A percentile compares a stretch with the other conserved stretches of the same genome.
phyloP scores from a whole-genome alignment of 64 coral and sea anemone genomes.

The Pocillopora damicornis region DNA sequence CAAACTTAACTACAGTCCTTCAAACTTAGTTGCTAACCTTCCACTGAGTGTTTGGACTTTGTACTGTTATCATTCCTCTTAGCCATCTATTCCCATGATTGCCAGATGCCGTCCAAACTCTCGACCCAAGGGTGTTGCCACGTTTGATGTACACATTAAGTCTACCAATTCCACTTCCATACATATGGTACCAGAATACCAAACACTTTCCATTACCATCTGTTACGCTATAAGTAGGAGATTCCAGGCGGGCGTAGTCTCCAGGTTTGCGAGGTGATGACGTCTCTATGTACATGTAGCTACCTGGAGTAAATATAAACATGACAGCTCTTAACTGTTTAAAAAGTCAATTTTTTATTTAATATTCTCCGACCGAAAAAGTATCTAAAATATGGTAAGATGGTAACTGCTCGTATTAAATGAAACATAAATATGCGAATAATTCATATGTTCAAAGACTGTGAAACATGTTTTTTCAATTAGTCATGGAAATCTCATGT shows the following conservation, averaged over 20 bases:
- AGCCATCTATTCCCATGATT: conserved; percentile 89
- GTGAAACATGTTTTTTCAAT: too few relatives aligned
- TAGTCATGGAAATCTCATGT: too few relatives aligned
- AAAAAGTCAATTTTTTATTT: neutral
- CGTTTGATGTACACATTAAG: conserved; percentile 91
- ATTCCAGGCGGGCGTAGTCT: conserved; percentile 77
- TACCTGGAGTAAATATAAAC: conserved; percentile 30
- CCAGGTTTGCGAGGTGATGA: conserved; percentile 67
- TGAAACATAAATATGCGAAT: too few relatives aligned
- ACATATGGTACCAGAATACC: conserved; percentile 98
- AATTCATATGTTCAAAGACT: too few relatives aligned
- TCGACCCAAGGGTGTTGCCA: conserved; percentile 43
- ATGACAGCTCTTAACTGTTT: neutral
- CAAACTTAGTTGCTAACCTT: conserved; percentile 40
- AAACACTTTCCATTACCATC: conserved; percentile 84
- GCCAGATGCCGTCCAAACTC: conserved; percentile 61
- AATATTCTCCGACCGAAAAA: too few relatives aligned
- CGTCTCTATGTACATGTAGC: conserved; percentile 93
- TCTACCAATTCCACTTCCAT: conserved; percentile 70
- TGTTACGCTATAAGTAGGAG: conserved; percentile 39
- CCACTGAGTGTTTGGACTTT: conserved; percentile 63
- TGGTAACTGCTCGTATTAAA: too few relatives aligned
- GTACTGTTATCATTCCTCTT: conserved; percentile 74
- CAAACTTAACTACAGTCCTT: too few relatives aligned
- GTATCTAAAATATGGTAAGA: too few relatives aligned